These are phyloP conservation scores for Volucella zonaria DNA, from an alignment of 2,888 invertebrate genomes.

Conservation along the genomic window DNA sequence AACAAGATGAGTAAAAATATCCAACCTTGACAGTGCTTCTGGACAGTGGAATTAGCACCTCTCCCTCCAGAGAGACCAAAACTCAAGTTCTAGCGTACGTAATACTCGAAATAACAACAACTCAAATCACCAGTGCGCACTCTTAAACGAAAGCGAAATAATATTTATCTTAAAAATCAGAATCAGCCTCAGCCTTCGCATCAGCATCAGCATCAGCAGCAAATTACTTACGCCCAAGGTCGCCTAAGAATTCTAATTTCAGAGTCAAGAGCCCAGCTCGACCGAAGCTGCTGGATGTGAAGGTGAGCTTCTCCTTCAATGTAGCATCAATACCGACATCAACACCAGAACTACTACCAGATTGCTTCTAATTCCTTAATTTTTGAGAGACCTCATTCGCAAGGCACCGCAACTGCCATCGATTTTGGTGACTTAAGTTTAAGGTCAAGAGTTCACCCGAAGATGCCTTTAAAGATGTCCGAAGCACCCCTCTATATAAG, in stretches of 20 bases:
- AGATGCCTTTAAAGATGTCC: slow-evolving; percentile 5
- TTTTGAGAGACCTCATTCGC: neutral
- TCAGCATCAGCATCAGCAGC: slow-evolving; percentile 51
- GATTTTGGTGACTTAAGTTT: slow-evolving; percentile 64
- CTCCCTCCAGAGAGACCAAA: slow-evolving; percentile 23
- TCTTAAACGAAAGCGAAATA: slow-evolving; percentile 67
- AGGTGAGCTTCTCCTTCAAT: slow-evolving; percentile 65
- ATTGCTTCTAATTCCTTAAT: slow-evolving; percentile 58
- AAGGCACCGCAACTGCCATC: slow-evolving; percentile 14
- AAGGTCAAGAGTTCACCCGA: slow-evolving; percentile 69
- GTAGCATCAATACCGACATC: slow-evolving; percentile 27
- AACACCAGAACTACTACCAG: slow-evolving; percentile 24
- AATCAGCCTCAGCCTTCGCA: too few species aligned
- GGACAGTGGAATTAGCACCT: slow-evolving; percentile 67
- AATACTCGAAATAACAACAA: slow-evolving; percentile 69
- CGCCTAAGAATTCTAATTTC: slow-evolving; percentile 71
- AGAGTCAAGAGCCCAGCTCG: slow-evolving; percentile 65
- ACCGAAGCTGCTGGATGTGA: slow-evolving; percentile 36
- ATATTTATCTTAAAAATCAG: slow-evolving; percentile 72
- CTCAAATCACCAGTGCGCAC: slow-evolving; percentile 59
- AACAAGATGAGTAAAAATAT: slow-evolving; percentile 31
- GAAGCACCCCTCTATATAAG: neutral
- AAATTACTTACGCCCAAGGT: slow-evolving; percentile 69
- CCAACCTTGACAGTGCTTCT: slow-evolving; percentile 58
- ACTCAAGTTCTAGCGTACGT: slow-evolving; percentile 53